Evolutionary conservation across 2,113 vertebrate genomes (phyloP), one percentile per base, ranked within the genome.

Genomic region (Crotalus horridus): DNA sequence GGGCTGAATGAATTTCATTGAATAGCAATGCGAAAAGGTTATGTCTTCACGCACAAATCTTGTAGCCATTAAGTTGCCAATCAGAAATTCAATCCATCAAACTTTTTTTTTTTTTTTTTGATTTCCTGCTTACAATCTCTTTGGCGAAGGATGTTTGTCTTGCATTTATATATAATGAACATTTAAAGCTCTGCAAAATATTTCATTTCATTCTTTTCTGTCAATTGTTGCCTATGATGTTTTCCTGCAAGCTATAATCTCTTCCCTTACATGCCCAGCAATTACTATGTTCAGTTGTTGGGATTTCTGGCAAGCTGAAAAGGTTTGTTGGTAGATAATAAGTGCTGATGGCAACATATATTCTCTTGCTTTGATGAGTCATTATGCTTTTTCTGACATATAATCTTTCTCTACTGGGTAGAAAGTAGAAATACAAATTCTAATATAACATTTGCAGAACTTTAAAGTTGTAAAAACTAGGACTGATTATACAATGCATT

Each of bases 291-390:
- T 8, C 6, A 74, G 69, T 29, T 43, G 11, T 88, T 46, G 64
- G 93, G 94, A 93, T 2, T 92, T 95, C 59, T 94, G 93, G 81
- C 48, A 48, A 94, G 54, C 88, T 6, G 48, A 94, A 88, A 8
- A 2, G 46, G 10, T 69, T 92, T 95, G 94, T 87, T 92, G 59
- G 55, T 0, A 0, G 90, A 55, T 90, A 94, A 59, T 92, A 51
- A 88, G 55, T 46, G 90, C 89, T 91, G 89, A 92, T 90, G 92
- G 85, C 33, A 48, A 69, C 17, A 15, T 88, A 87, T 93, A 55
- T 90, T 12, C 59, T 39, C 89, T 90, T 93, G 91, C 92, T 86
- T 55, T 39, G 91, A 39, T 81, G 87, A 94, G 90, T 43, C 23
- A 93, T 95, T 90, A 33, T 87, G 15, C 91, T 53, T 94, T 91